These are phyloP conservation scores for Coryphaenoides rupestris DNA, from an alignment of 2,113 vertebrate species.

Conservation along the genomic window DNA sequence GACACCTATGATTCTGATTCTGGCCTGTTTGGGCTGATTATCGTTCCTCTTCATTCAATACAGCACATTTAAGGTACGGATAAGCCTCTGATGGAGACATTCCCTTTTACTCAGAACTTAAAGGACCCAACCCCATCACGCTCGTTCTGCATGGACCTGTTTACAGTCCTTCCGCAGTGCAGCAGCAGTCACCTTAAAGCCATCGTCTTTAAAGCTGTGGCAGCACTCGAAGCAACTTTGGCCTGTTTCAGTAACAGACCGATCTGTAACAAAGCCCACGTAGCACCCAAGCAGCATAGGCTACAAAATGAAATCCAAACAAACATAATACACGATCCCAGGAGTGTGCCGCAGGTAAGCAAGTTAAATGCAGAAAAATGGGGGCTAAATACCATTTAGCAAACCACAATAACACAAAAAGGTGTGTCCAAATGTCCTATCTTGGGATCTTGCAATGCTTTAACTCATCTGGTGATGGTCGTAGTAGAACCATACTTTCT, in stretches of 20 bases:
- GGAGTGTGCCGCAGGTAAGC: no score
- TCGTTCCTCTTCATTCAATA: neutral
- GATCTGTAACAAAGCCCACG: slow-evolving; percentile 21
- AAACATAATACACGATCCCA: slow-evolving; percentile 16
- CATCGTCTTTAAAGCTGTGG: slow-evolving; percentile 30
- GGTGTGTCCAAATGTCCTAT: slow-evolving; percentile 10
- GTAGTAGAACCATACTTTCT: no score
- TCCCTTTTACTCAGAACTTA: slow-evolving; percentile 10
- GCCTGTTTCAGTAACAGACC: slow-evolving; percentile 39
- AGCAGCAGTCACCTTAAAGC: slow-evolving; percentile 46
- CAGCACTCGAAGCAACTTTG: slow-evolving; percentile 47
- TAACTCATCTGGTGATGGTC: no score
- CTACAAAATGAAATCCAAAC: slow-evolving; percentile 13
- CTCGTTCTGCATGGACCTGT: slow-evolving; percentile 12
- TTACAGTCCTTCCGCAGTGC: slow-evolving; percentile 28
- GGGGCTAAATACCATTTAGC: neutral
- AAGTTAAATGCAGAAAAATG: slow-evolving; percentile 37
- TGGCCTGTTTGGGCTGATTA: slow-evolving; percentile 18
- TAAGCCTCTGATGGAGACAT: slow-evolving; percentile 15
- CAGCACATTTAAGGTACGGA: slow-evolving; percentile 16
- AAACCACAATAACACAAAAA: slow-evolving; percentile 20
- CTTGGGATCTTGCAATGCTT: slow-evolving; percentile 47
- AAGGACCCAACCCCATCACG: slow-evolving; percentile 14
- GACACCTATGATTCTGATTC: slow-evolving; percentile 18
- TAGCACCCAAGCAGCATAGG: slow-evolving; percentile 35